Evolutionary conservation across 2,113 vertebrate species (phyloP).

Genomic region (Phyllostomus hastatus): DNA sequence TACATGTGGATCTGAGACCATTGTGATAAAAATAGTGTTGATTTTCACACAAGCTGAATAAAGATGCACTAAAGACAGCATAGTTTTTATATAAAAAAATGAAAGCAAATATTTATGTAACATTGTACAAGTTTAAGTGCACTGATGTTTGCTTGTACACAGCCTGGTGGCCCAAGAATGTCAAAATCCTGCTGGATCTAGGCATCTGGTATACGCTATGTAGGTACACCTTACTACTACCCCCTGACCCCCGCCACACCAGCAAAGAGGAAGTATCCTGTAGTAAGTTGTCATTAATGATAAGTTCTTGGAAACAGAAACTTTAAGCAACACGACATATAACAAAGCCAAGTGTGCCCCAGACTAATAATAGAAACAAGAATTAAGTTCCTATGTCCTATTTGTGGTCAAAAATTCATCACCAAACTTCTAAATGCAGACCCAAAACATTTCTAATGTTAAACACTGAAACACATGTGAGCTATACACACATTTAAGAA

Average conservation of each 20-base stretch:
- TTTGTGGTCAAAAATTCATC: background rate
- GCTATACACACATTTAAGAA: background rate
- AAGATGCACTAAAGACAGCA: no score
- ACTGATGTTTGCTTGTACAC: background rate
- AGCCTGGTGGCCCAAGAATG: background rate
- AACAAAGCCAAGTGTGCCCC: background rate
- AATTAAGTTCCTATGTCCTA: background rate
- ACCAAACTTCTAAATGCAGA: background rate
- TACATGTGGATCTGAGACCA: no score
- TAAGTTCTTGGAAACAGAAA: background rate
- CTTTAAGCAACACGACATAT: background rate
- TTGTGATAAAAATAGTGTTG: no score
- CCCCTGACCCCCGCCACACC: fast-evolving
- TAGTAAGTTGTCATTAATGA: background rate
- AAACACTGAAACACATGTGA: background rate
- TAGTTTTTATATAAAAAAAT: background rate
- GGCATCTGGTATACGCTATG: fast-evolving
- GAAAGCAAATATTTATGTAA: background rate
- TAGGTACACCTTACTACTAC: fast-evolving
- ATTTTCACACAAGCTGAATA: no score
- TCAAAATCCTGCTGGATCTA: background rate
- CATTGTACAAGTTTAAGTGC: background rate
- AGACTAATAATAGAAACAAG: background rate
- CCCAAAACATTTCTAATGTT: background rate
- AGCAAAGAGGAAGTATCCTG: background rate